These are phyloP conservation scores for Conus canariensis DNA, from an alignment of 2,888 invertebrate genomes.

Conservation along the genomic window DNA sequence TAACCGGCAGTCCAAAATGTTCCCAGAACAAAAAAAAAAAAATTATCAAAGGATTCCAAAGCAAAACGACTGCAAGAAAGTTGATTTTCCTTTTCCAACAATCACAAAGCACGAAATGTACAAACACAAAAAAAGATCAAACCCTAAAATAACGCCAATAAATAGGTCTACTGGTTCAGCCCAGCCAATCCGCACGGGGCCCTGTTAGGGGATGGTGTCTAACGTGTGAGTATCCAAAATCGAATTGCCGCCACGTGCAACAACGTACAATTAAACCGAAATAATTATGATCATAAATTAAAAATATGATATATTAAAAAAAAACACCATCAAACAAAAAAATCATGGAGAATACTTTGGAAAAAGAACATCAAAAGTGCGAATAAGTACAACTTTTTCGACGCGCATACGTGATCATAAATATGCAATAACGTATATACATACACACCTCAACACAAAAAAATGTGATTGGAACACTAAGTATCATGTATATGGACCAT, in stretches of 20 bases:
- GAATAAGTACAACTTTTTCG: background rate
- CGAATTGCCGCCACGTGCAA: background rate
- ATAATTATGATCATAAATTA: no score
- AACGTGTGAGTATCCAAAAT: conserved; percentile 1
- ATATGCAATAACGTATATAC: conserved; percentile 19
- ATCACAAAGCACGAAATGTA: no score
- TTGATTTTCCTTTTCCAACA: no score
- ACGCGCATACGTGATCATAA: conserved; percentile 13
- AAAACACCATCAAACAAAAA: no score
- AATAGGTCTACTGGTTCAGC: background rate
- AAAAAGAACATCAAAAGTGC: background rate
- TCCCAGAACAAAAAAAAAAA: no score
- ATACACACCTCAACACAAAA: background rate
- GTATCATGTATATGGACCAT: background rate
- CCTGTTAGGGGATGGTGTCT: no score
- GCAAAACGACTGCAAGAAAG: no score
- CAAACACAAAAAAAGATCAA: no score
- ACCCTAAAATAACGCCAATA: background rate
- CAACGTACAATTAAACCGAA: background rate
- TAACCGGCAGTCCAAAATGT: no score
- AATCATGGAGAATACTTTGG: background rate
- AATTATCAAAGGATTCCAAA: no score
- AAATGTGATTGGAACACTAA: conserved; percentile 1
- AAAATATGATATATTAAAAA: no score
- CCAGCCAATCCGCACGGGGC: no score